Conservation (phyloP, 2,797 vertebrate genomes). For the Lutra lutra region DNA sequence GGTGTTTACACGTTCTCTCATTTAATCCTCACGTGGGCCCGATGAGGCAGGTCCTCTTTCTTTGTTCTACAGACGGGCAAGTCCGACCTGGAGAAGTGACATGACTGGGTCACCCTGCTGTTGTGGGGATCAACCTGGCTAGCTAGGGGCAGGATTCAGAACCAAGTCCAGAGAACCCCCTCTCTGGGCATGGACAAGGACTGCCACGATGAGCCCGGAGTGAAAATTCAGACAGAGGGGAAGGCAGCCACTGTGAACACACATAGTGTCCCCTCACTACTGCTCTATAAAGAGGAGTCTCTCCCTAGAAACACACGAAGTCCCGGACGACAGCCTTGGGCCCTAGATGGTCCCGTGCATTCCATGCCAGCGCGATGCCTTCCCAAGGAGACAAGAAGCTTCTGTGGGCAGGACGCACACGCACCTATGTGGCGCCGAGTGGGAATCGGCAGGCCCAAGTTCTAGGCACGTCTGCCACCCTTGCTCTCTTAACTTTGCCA, state of each 20-base stretch:
- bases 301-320: not conserved
- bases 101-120: not conserved
- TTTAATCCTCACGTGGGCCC: not conserved
- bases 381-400: not conserved
- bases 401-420: accelerated
- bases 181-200: not conserved
- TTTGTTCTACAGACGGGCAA: constrained; percentile 16
- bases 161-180: not conserved
- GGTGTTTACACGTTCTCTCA: not conserved
- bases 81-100: not conserved
- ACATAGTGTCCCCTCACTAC: not conserved
- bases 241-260: not conserved
- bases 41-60: not conserved
- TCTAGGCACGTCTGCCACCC: not conserved
- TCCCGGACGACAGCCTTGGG: not conserved
- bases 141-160: constrained; percentile 25
- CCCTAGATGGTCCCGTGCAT: not conserved
- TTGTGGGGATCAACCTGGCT: not conserved
- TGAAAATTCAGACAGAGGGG: not conserved
- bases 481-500: not conserved
- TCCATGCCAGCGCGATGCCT: accelerated
- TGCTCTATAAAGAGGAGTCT: not conserved
- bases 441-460: not conserved
- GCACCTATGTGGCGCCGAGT: accelerated
- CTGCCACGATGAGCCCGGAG: not conserved